phyloP scores from a whole-genome alignment of 2,888 invertebrate genomes.

The Girardia tigrina region DNA sequence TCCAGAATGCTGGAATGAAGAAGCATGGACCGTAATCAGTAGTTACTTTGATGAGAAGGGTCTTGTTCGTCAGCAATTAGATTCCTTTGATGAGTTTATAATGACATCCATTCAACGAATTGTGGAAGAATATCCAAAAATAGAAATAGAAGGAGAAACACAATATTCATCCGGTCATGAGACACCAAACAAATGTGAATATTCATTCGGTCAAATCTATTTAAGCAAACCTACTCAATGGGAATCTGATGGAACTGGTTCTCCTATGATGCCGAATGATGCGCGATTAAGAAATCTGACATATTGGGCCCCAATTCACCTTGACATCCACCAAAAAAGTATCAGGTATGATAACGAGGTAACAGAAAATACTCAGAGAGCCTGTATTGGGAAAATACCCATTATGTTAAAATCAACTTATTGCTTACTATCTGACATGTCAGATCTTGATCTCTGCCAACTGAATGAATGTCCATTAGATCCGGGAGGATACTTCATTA shows the following conservation, averaged over 20 bases:
- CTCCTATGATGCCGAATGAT: constrained; percentile 98
- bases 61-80: constrained; percentile 89
- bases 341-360: constrained; percentile 75
- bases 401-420: constrained; percentile 93
- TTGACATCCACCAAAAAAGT: constrained; percentile 92
- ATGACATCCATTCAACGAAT: constrained; percentile 99
- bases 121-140: constrained; percentile 94
- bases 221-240: constrained; percentile 98
- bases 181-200: constrained; percentile 14
- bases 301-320: constrained; percentile 89
- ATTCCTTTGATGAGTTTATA: constrained; percentile 98
- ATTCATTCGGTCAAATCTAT: constrained; percentile 83
- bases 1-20: constrained; percentile 96
- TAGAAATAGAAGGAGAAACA: constrained; percentile 87
- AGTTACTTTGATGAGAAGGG: constrained; percentile 99
- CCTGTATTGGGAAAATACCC: constrained; percentile 76
- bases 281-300: constrained; percentile 87
- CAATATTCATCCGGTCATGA: constrained; percentile 65
- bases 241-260: constrained; percentile 98
- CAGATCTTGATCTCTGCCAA: constrained; percentile 96
- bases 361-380: constrained; percentile 61
- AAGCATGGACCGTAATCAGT: constrained; percentile 99
- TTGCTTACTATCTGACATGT: constrained; percentile 77
- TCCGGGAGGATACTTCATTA: constrained; percentile 98
- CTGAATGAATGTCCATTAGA: constrained; percentile 96